Evolutionary conservation across 2,797 vertebrate species (phyloP), one percentile per base, ranked within the genome.

Genomic region (Philypnodon macrostomus): DNA sequence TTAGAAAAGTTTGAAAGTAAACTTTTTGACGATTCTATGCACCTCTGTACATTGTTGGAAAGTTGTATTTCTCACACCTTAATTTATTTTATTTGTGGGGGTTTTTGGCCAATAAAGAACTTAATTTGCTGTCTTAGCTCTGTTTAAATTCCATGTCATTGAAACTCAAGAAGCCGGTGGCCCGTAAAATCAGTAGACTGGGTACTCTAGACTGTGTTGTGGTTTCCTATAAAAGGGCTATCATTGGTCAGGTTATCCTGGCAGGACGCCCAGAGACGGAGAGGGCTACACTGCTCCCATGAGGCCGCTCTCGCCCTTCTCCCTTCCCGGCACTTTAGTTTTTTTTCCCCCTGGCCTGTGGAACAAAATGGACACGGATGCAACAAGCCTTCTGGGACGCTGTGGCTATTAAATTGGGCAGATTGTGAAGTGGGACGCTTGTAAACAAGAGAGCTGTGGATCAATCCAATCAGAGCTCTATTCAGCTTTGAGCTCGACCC

Each of bases 381-480:
- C 81, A 83, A 86, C 86, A 86, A 85, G 85, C 85, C 87, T 85
- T 80, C 75, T 80, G 89, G 88, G 87, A 88, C 62, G 40, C 58
- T 15, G 52, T 12, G n/a, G 49, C 87, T 85, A 86, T 89, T 88
- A 90, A 89, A 90, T 65, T 59, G 67, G 71, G 70, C 67, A 58
- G 70, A 87, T 81, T 85, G 85, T 77, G 80, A 75, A 75, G 74
- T 75, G 80, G 70, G n/a, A 30, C 15, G 67, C 85, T 86, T 88
- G 82, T 87, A 87, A 89, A 90, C 77, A 84, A 71, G 73, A 71
- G 73, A 80, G 71, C 64, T n/a, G 49, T 75, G 82, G 86, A 89
- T 90, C 88, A 88, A 89, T 90, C 80, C 79, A 88, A 87, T 90
- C 87, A 88, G 75, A 59, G 47, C 40, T 74, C 70, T 72, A 71